Evolutionary conservation across 2,888 invertebrate genomes (phyloP), one percentile per base, ranked within the genome.

Genomic region (Pantelozetes paolii): DNA sequence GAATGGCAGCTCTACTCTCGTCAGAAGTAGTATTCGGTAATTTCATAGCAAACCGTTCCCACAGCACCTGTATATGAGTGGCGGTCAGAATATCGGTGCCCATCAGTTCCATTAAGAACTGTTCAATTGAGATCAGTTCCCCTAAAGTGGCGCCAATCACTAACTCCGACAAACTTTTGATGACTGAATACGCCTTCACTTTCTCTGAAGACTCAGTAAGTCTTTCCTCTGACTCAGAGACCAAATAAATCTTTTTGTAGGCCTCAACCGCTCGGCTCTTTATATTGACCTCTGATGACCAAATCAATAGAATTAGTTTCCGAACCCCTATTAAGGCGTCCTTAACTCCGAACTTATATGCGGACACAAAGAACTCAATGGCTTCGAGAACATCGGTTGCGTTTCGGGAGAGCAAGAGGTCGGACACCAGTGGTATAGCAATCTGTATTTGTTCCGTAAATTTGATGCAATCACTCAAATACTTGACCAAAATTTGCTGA

Each of bases 371-470:
- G 64, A 79, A 92, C 75, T 91, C 89, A 32, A 96, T 90, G 0
- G 95, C 90, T 82, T 95, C 96, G 72, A 89, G 86, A 18, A 93
- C 90, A 81, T 95, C 95, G 0, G 89, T 87, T 5, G 89, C 86
- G 76, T 81, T 82, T 75, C 82, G 82, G 2, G 84, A 84, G 28
- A 81, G 80, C 15, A 95, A 84, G 80, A 94, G 83, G 26, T 88
- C 86, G 77, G 88, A 88, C 75, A 92, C 87, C n/a, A 89, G 83
- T 0, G 87, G 86, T 74, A 90, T 82, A 9, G 86, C 84, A 20
- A 81, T 80, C 76, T 86, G 85, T 20, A 87, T 81, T 71, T 84
- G 83, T 23, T 81, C 80, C 1, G 85, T 83, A 80, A 87, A 87
- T 40, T 81, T 81, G 36, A 84, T 79, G 72, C 84, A 85, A 77